phyloP scores from a whole-genome alignment of 2,888 invertebrate genomes.

The Lithosia quadra region DNA sequence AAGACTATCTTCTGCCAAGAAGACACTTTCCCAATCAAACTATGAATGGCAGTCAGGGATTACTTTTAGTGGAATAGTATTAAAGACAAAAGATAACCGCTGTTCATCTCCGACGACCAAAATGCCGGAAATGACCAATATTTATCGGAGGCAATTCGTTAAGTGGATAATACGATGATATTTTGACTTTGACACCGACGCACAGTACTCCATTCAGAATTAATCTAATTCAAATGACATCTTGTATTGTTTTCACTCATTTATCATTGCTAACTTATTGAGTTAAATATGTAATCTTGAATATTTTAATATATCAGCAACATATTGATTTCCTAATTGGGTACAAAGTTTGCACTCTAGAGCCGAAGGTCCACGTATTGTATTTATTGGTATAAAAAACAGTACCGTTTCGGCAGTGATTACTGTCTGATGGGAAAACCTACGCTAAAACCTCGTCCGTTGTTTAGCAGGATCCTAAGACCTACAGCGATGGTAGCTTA shows the following conservation, averaged over 20 bases:
- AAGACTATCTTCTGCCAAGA: neutral
- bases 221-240: slow-evolving; percentile 8
- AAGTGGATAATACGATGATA: slow-evolving; percentile 18
- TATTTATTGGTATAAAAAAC: too few relatives aligned
- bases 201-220: slow-evolving; percentile 20
- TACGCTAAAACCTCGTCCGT: too few relatives aligned
- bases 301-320: too few relatives aligned
- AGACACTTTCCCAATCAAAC: neutral
- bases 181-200: slow-evolving; percentile 22
- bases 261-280: neutral
- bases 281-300: too few relatives aligned
- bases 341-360: too few relatives aligned
- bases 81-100: neutral
- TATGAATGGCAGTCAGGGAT: neutral
- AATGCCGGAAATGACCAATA: slow-evolving; percentile 4
- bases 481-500: too few relatives aligned
- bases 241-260: neutral
- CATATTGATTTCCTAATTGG: too few relatives aligned
- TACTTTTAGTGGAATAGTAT: neutral
- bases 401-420: too few relatives aligned
- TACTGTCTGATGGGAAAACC: too few relatives aligned
- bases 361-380: too few relatives aligned
- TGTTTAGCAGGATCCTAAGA: too few relatives aligned
- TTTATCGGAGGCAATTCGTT: slow-evolving; percentile 11
- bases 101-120: slow-evolving; percentile 2